Conservation (phyloP, 2,113 vertebrate species). For the Petrocephalus microphthalmus region DNA sequence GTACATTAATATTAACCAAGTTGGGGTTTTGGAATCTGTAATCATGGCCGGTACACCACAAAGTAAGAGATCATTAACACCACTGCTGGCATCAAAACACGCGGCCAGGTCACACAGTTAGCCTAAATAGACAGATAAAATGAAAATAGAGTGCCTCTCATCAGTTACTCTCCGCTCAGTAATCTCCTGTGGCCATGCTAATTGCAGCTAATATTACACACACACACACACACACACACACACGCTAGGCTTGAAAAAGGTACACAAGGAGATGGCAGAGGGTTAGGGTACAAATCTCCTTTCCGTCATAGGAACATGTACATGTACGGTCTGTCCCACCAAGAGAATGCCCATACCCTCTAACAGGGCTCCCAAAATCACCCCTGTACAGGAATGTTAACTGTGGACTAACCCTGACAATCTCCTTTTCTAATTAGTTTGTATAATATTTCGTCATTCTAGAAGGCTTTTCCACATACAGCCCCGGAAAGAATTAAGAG, state of each 20-base stretch:
- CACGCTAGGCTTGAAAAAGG: neutral
- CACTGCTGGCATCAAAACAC: neutral
- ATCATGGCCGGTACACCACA: neutral
- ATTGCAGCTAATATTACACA: neutral
- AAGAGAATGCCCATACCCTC: neutral
- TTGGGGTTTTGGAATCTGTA: neutral
- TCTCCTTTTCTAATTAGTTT: neutral
- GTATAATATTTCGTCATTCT: neutral
- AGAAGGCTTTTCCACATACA: neutral
- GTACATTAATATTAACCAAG: neutral
- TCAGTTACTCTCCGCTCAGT: neutral
- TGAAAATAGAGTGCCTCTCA: neutral
- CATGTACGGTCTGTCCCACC: neutral
- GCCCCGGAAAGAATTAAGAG: too few species aligned
- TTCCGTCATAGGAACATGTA: neutral
- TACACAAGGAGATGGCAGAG: neutral
- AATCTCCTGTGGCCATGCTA: neutral
- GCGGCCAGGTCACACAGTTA: neutral
- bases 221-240: neutral
- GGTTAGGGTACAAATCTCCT: neutral
- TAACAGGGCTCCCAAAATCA: neutral
- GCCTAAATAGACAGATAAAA: neutral
- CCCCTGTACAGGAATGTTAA: neutral
- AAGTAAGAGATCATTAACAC: neutral
- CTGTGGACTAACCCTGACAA: neutral